Conservation (phyloP, 2,113 vertebrate species). For the Fregata magnificens region DNA sequence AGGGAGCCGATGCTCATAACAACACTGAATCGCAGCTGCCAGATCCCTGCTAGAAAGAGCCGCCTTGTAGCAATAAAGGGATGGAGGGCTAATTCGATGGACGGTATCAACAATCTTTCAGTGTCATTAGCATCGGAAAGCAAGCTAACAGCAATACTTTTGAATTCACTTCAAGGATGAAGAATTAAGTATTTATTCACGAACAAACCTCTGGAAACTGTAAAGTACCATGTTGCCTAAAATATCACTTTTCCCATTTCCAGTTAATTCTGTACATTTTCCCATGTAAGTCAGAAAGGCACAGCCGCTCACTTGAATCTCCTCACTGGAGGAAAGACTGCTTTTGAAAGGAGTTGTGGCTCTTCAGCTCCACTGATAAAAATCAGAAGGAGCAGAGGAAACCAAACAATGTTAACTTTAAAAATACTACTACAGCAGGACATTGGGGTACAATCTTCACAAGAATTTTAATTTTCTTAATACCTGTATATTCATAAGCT, state of each 20-base stretch:
- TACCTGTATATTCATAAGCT: not conserved
- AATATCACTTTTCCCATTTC: not conserved
- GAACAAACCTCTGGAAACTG: not conserved
- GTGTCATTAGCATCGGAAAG: rapidly evolving
- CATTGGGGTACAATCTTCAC: not conserved
- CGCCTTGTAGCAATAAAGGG: not conserved
- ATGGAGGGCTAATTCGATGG: not conserved
- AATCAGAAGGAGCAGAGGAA: not conserved
- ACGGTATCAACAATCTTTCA: rapidly evolving
- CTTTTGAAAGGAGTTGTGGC: not conserved
- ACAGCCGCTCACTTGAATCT: not conserved
- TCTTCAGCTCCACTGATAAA: not conserved
- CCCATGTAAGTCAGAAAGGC: not conserved
- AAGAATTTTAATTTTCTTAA: not conserved
- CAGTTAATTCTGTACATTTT: not conserved
- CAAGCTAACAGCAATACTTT: not conserved
- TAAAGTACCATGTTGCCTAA: not conserved
- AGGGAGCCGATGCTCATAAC: not conserved
- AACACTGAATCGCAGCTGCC: not conserved
- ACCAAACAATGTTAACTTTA: not conserved
- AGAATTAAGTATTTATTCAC: not conserved
- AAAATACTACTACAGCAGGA: not conserved
- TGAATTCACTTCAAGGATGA: not conserved
- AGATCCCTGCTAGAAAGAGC: not conserved
- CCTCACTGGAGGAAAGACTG: not conserved